Evolutionary conservation across 2,113 vertebrate species (phyloP).

Genomic region (Psittacara wagleri): DNA sequence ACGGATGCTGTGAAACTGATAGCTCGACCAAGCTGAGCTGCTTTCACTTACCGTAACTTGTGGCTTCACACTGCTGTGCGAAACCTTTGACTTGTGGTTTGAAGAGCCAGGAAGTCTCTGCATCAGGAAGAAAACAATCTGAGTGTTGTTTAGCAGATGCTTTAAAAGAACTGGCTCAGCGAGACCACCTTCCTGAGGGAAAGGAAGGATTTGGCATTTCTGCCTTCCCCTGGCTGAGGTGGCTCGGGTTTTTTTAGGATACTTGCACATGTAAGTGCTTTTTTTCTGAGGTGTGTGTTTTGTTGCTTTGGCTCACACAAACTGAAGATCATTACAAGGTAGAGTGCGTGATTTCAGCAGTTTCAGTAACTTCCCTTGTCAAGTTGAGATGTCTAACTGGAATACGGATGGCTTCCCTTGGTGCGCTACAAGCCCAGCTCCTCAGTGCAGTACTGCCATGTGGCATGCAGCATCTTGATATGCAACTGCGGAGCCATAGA

Average conservation of each 20-base stretch:
- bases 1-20: accelerated
- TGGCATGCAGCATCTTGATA: not conserved
- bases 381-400: not conserved
- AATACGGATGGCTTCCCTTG: accelerated
- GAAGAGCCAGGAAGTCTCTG: not conserved
- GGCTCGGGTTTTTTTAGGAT: not conserved
- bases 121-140: not conserved
- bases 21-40: not conserved
- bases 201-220: not conserved
- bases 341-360: not conserved
- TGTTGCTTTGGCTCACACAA: not conserved
- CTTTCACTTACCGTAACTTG: not conserved
- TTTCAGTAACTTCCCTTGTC: not conserved
- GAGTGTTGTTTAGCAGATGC: not conserved
- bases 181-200: not conserved
- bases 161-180: accelerated
- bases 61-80: conserved; percentile 8
- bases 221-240: not conserved
- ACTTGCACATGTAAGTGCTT: not conserved
- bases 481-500: not conserved
- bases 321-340: accelerated
- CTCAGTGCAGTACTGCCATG: not conserved
- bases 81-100: not conserved
- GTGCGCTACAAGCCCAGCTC: not conserved
- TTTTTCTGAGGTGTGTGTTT: accelerated